These are phyloP conservation scores for Phaethornis superciliosus DNA, from an alignment of 2,113 vertebrate species.

Conservation along the genomic window DNA sequence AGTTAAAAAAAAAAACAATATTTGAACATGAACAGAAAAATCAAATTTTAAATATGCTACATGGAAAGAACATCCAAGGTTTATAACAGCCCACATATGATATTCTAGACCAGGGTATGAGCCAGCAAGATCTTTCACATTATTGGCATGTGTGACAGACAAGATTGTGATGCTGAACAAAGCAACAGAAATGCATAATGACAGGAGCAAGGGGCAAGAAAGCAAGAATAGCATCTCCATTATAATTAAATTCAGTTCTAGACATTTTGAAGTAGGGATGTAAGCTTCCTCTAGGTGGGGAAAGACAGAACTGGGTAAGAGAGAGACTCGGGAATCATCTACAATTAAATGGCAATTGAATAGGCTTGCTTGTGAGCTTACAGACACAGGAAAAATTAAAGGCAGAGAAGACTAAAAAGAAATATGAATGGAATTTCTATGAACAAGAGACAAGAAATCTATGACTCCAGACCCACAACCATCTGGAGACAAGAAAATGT, in stretches of 20 bases:
- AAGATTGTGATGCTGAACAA: background rate
- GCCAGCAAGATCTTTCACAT: background rate
- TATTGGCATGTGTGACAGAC: background rate
- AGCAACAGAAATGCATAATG: background rate
- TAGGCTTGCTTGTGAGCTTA: background rate
- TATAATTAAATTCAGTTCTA: background rate
- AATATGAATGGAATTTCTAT: background rate
- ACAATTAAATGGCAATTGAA: background rate
- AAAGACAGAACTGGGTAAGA: background rate
- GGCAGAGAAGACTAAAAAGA: background rate
- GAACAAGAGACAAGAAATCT: background rate
- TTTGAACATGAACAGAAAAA: background rate
- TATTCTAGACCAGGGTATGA: background rate
- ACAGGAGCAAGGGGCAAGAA: background rate
- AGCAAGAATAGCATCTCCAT: background rate
- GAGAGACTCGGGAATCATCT: background rate
- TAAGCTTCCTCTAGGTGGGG: background rate
- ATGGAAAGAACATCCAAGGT: background rate
- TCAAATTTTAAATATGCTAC: background rate
- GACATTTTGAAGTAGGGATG: background rate
- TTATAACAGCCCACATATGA: background rate
- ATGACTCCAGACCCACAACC: background rate
- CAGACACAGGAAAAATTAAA: background rate
- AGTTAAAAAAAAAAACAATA: background rate
- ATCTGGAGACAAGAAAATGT: background rate